Conservation (phyloP, 23 tunicate species). For the Styela clava region DNA sequence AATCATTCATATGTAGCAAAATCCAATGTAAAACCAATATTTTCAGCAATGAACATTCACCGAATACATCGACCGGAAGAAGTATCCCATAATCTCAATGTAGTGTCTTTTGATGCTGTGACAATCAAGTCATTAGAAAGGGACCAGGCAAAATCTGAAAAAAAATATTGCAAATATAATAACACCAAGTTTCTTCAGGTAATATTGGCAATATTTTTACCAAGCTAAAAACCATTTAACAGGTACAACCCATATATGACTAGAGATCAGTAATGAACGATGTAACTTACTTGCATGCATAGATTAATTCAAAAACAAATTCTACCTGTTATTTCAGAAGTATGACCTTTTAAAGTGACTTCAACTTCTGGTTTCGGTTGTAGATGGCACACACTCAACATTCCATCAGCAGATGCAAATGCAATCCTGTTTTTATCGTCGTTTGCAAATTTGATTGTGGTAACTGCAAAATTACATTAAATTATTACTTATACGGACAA, state of each 20-base stretch:
- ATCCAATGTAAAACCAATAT: neutral
- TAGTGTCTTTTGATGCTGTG: conserved; percentile 57
- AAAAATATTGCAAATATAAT: conserved; percentile 8
- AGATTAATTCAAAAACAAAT: neutral
- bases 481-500: too few species aligned
- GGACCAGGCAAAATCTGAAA: conserved; percentile 93
- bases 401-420: conserved; percentile 64
- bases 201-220: neutral
- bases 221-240: too few species aligned
- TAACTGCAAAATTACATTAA: too few species aligned
- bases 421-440: conserved; percentile 74
- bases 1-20: neutral
- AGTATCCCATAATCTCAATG: conserved; percentile 73
- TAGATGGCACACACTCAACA: conserved; percentile 47
- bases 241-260: too few species aligned
- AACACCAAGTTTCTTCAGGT: neutral
- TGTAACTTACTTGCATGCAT: neutral
- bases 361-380: conserved; percentile 45
- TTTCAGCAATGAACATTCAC: neutral
- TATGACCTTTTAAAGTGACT: conserved; percentile 45
- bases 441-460: conserved; percentile 82
- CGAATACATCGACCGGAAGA: conserved; percentile 49
- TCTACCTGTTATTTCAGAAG: conserved; percentile 61
- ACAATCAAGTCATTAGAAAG: conserved; percentile 87
- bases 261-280: neutral